Conservation (phyloP, 2,888 invertebrate species). For the Marronus borbonicus region DNA sequence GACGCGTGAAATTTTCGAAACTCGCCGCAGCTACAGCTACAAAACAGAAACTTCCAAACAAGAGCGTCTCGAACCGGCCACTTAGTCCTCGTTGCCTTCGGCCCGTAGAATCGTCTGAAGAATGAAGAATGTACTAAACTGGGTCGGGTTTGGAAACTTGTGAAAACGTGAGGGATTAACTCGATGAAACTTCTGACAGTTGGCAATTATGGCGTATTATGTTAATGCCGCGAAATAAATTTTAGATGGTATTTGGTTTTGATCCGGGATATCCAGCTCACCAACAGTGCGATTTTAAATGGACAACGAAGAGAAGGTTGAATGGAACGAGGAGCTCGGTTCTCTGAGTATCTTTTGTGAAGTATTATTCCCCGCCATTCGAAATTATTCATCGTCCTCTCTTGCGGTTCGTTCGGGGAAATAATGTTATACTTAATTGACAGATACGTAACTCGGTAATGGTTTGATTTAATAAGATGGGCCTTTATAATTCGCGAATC, state of each 20-base stretch:
- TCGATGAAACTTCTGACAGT: conserved; percentile 32
- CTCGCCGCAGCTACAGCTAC: neutral
- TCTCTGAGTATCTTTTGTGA: no score
- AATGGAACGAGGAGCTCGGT: neutral
- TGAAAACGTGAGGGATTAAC: conserved; percentile 19
- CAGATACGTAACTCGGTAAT: no score
- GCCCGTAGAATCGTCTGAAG: neutral
- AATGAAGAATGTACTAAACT: conserved; percentile 1
- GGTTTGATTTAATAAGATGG: no score
- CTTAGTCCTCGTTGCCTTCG: neutral
- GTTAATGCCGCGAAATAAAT: conserved; percentile 18
- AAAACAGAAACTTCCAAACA: conserved; percentile 20
- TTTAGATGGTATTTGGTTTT: conserved; percentile 14
- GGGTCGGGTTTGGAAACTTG: conserved; percentile 6
- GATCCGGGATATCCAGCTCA: neutral
- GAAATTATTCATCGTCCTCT: no score
- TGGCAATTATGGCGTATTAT: conserved; percentile 30
- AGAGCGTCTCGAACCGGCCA: conserved; percentile 7
- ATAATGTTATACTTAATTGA: no score
- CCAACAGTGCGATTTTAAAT: neutral
- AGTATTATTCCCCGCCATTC: no score
- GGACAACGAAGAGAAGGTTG: neutral
- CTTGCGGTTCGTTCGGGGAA: no score
- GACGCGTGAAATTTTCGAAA: conserved; percentile 10
- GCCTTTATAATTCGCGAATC: no score